Conservation (phyloP, 2,113 vertebrate species). For the Actinemys pallida region DNA sequence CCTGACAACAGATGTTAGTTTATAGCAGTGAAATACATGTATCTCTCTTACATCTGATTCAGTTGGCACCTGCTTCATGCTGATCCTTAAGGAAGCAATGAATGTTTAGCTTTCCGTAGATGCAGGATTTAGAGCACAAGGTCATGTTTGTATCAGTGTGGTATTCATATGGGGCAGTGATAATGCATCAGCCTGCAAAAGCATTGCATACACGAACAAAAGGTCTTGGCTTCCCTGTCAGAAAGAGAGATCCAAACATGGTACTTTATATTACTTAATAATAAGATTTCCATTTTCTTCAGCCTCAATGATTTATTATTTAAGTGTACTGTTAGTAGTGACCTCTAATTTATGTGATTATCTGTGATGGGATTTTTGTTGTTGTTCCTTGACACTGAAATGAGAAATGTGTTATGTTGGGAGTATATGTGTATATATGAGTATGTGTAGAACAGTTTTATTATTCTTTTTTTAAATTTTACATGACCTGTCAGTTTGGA, state of each 20-base stretch:
- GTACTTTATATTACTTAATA: background rate
- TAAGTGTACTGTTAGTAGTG: background rate
- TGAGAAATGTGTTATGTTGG: background rate
- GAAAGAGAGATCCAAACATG: conserved; percentile 27
- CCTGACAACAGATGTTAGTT: background rate
- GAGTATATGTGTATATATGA: background rate
- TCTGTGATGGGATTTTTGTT: background rate
- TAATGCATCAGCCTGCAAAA: conserved; percentile 19
- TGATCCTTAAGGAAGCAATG: background rate
- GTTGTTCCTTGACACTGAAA: background rate
- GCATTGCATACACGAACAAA: background rate
- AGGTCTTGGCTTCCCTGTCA: conserved; percentile 35
- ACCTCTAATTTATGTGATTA: background rate
- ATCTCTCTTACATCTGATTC: background rate
- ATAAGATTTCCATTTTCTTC: background rate
- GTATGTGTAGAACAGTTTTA: background rate
- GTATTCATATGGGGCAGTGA: background rate
- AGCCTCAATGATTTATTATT: conserved; percentile 24
- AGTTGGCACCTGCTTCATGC: background rate
- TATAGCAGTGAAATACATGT: background rate
- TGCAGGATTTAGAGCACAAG: background rate
- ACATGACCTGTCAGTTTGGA: background rate
- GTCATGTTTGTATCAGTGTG: conserved; percentile 15
- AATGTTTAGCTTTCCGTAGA: conserved; percentile 33
- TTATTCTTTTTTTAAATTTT: background rate